A percentile compares a stretch with the other conserved stretches of the same genome.
Evolutionary conservation across 2,888 invertebrate genomes (phyloP).

Genomic region (Cremastinae sp.): DNA sequence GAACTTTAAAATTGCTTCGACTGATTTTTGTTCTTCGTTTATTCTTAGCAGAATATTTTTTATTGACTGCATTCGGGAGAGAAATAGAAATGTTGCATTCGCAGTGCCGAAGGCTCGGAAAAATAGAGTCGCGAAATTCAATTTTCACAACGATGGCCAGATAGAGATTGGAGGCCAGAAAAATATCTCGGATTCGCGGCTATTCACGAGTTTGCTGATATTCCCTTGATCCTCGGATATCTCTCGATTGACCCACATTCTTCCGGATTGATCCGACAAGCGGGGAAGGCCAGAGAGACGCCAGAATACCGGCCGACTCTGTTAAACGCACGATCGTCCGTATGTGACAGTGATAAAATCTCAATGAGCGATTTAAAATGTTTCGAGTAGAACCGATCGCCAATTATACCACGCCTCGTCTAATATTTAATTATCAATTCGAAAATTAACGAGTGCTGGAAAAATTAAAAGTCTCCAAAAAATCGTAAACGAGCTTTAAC

Average conservation of each 20-base stretch:
- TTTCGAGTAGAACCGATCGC: conserved; percentile 32
- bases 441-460: neutral
- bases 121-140: neutral
- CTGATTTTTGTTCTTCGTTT: too few relatives aligned
- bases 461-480: neutral
- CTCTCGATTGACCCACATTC: conserved; percentile 59
- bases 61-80: too few relatives aligned
- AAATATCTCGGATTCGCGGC: conserved; percentile 41
- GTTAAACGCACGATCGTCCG: conserved; percentile 25
- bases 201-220: conserved; percentile 50
- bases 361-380: conserved; percentile 53
- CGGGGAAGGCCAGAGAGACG: conserved; percentile 28
- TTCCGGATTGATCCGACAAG: conserved; percentile 53
- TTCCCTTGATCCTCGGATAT: conserved; percentile 52
- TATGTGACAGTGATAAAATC: conserved; percentile 48
- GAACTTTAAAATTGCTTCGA: too few relatives aligned
- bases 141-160: too few relatives aligned
- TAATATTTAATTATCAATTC: conserved; percentile 1
- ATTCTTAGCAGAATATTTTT: too few relatives aligned
- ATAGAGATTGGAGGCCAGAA: neutral
- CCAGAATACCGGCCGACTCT: conserved; percentile 27
- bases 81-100: too few relatives aligned
- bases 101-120: neutral
- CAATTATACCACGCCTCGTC: conserved; percentile 33
- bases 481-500: neutral